Conservation (phyloP, 2,888 invertebrate genomes). For the Abrostola tripartita region DNA sequence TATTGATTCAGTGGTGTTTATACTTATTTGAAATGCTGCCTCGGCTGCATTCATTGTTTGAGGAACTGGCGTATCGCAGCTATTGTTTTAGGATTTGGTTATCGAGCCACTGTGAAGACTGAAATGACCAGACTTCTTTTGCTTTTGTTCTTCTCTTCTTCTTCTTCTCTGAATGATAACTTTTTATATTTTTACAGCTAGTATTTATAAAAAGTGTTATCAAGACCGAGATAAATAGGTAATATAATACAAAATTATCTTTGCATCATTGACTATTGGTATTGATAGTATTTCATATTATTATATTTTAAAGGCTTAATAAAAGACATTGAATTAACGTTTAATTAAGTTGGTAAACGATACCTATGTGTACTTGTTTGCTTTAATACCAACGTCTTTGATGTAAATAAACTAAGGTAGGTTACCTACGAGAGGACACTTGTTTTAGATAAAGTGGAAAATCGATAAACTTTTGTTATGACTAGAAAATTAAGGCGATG, state of each 20-base stretch:
- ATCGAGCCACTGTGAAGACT: background rate
- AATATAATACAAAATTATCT: slow-evolving; percentile 3
- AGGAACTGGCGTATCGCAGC: background rate
- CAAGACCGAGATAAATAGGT: slow-evolving; percentile 1
- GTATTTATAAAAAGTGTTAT: slow-evolving; percentile 3
- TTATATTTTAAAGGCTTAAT: slow-evolving; percentile 37
- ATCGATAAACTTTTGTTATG: background rate
- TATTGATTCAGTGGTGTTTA: slow-evolving; percentile 36
- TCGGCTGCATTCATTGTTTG: slow-evolving; percentile 2
- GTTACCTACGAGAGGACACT: slow-evolving; percentile 32
- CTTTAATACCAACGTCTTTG: slow-evolving; percentile 35
- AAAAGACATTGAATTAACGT: slow-evolving; percentile 41
- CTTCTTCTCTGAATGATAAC: too few relatives aligned
- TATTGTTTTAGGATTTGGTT: background rate
- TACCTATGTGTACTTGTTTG: slow-evolving; percentile 36
- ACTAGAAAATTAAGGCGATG: background rate
- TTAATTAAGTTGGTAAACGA: slow-evolving; percentile 43
- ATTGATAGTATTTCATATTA: slow-evolving; percentile 24
- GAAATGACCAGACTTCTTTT: too few relatives aligned
- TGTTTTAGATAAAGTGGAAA: slow-evolving; percentile 22
- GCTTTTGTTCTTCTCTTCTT: too few relatives aligned
- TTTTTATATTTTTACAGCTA: background rate
- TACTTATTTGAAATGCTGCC: slow-evolving; percentile 15
- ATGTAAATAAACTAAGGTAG: slow-evolving; percentile 51
- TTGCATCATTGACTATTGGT: slow-evolving; percentile 15